Conservation (phyloP, 1,140 invertebrate species). For the Rhagoletis zephyria region DNA sequence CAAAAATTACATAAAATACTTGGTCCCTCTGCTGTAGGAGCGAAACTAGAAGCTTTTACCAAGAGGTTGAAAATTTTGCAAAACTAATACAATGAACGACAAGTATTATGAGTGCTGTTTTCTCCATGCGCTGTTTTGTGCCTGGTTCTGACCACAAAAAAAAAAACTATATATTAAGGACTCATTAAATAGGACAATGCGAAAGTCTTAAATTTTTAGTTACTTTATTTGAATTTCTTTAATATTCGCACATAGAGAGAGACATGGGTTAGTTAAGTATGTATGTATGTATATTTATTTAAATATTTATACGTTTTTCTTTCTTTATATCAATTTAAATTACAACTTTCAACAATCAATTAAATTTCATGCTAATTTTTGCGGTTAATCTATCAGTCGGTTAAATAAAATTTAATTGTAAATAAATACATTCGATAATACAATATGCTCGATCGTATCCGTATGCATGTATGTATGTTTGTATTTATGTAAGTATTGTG, state of each 20-base stretch:
- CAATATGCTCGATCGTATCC: neutral
- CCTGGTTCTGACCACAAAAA: no score
- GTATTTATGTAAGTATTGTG: constrained; percentile 24
- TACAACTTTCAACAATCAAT: constrained; percentile 52
- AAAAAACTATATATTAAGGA: no score
- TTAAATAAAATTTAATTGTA: constrained; percentile 45
- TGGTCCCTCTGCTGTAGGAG: no score
- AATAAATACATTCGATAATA: constrained; percentile 26
- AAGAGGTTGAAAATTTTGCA: no score
- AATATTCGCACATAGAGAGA: constrained; percentile 52
- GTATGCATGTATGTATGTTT: neutral
- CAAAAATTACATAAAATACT: no score
- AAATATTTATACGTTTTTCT: constrained; percentile 14
- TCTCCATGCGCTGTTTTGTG: no score
- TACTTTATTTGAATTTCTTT: constrained; percentile 53
- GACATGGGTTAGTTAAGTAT: constrained; percentile 34
- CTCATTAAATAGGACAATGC: constrained; percentile 75
- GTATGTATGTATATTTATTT: neutral
- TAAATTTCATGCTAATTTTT: constrained; percentile 45
- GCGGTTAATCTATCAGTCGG: constrained; percentile 15
- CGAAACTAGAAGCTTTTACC: no score
- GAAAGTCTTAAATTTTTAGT: constrained; percentile 73
- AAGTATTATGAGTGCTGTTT: no score
- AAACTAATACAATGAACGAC: no score
- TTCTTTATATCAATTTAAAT: constrained; percentile 33